Percentiles rank a stretch among this genome's conserved stretches.
phyloP scores from a whole-genome alignment of 2,113 vertebrate genomes.

The Alethe castanea region DNA sequence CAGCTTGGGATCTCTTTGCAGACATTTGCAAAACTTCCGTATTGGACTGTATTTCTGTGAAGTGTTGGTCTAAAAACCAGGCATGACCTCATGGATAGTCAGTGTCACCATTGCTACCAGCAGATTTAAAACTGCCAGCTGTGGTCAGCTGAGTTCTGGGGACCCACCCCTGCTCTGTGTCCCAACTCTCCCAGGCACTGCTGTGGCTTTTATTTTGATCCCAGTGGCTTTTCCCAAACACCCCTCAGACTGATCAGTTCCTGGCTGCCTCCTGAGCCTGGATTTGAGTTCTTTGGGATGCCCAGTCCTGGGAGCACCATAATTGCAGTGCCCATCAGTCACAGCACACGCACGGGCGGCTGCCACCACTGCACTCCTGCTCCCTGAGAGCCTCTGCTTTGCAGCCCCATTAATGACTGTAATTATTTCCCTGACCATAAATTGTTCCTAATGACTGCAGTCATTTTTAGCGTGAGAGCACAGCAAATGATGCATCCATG shows the following conservation, averaged over 20 bases:
- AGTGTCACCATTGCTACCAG: not conserved
- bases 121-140: not conserved
- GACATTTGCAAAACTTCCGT: not conserved
- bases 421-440: slow-evolving; percentile 57
- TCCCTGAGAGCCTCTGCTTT: slow-evolving; percentile 14
- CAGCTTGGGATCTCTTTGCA: not conserved
- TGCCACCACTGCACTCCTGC: not conserved
- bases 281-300: not conserved
- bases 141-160: not conserved
- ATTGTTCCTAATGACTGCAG: slow-evolving; percentile 36
- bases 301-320: not conserved
- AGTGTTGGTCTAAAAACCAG: not conserved
- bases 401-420: slow-evolving; percentile 23
- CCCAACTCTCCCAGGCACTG: fast-evolving
- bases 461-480: slow-evolving; percentile 45
- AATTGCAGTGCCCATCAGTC: not conserved
- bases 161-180: not conserved
- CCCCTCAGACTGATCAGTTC: not conserved
- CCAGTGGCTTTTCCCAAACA: not conserved
- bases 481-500: slow-evolving; percentile 16
- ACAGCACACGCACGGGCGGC: fast-evolving
- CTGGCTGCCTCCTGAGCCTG: not conserved
- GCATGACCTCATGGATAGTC: fast-evolving
- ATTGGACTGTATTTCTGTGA: not conserved
- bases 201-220: not conserved